These are phyloP conservation scores for Eupithecia dodoneata DNA, from an alignment of 2,888 invertebrate species.

Conservation along the genomic window DNA sequence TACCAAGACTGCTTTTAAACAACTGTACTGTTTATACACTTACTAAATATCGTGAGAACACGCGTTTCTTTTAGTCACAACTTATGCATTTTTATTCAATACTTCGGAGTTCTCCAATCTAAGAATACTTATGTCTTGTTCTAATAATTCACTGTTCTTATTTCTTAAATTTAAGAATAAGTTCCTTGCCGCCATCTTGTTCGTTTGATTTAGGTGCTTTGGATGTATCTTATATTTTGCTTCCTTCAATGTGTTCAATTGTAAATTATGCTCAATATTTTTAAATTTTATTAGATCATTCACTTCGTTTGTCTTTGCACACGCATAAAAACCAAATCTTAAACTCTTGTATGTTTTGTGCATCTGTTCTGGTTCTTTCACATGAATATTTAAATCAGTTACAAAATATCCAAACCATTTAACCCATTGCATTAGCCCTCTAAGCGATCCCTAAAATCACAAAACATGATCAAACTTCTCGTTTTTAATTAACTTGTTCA, in stretches of 20 bases:
- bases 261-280: slow-evolving; percentile 76
- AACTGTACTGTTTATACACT: slow-evolving; percentile 79
- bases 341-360: slow-evolving; percentile 24
- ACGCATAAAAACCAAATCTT: slow-evolving; percentile 22
- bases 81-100: slow-evolving; percentile 81
- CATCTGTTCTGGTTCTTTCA: slow-evolving; percentile 17
- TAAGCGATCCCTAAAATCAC: slow-evolving; percentile 33
- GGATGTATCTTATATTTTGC: slow-evolving; percentile 62
- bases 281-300: slow-evolving; percentile 30
- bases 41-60: slow-evolving; percentile 66
- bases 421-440: slow-evolving; percentile 33
- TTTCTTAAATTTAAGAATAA: slow-evolving; percentile 57
- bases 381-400: neutral
- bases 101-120: slow-evolving; percentile 69
- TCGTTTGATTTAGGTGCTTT: slow-evolving; percentile 56
- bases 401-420: slow-evolving; percentile 24
- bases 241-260: slow-evolving; percentile 79
- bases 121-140: slow-evolving; percentile 62
- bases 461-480: slow-evolving; percentile 13
- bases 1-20: slow-evolving; percentile 84
- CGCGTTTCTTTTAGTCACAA: slow-evolving; percentile 80
- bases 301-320: slow-evolving; percentile 34
- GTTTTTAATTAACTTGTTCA: neutral
- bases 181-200: slow-evolving; percentile 38
- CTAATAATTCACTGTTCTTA: slow-evolving; percentile 61